Conservation (phyloP, 2,888 invertebrate genomes). For the Scelioninae gen. 1 region DNA sequence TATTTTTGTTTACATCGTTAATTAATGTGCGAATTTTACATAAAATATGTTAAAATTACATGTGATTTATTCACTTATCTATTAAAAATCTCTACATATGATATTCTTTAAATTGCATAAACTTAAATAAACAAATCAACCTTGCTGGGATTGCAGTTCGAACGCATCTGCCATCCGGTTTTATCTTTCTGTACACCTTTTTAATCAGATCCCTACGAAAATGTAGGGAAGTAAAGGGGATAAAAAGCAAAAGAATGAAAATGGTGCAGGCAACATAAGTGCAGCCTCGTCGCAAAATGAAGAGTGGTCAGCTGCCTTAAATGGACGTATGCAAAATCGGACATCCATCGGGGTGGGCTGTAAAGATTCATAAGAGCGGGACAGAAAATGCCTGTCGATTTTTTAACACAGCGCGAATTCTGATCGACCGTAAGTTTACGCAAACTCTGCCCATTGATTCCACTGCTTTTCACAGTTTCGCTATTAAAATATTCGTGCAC, state of each 20-base stretch:
- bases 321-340: slow-evolving; percentile 70
- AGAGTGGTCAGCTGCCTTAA: slow-evolving; percentile 78
- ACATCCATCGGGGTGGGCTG: slow-evolving; percentile 45
- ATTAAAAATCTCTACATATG: not conserved
- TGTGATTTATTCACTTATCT: not conserved
- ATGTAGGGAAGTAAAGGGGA: slow-evolving; percentile 70
- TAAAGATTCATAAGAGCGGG: slow-evolving; percentile 24
- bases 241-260: slow-evolving; percentile 70
- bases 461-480: slow-evolving; percentile 34
- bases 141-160: slow-evolving; percentile 15
- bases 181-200: slow-evolving; percentile 78
- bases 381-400: slow-evolving; percentile 33
- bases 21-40: no score
- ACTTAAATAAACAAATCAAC: slow-evolving; percentile 33
- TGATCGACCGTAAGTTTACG: slow-evolving; percentile 48
- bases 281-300: slow-evolving; percentile 63
- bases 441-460: slow-evolving; percentile 56
- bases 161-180: slow-evolving; percentile 81
- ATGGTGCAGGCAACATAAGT: slow-evolving; percentile 68
- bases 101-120: not conserved
- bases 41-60: no score
- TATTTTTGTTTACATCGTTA: no score
- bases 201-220: slow-evolving; percentile 78
- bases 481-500: slow-evolving; percentile 19
- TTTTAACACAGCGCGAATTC: slow-evolving; percentile 22